phyloP scores from a whole-genome alignment of 2,797 vertebrate species.

The Phalloptychus januarius region DNA sequence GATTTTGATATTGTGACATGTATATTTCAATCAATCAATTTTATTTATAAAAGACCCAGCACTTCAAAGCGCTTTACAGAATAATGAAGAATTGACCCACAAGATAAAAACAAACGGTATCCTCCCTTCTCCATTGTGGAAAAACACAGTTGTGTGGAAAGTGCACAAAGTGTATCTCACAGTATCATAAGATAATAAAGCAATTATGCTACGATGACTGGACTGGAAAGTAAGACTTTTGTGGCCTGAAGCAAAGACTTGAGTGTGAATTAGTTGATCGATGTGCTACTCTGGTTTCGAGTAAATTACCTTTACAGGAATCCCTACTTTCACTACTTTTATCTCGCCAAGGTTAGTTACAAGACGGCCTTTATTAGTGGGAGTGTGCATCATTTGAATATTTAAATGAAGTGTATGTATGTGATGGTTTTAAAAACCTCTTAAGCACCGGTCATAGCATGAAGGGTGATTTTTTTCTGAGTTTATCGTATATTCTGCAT shows the following conservation, averaged over 20 bases:
- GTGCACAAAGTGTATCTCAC: too few species aligned
- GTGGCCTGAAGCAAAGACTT: background rate
- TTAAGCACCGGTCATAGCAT: background rate
- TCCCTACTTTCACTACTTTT: background rate
- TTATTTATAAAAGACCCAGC: too few species aligned
- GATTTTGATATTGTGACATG: too few species aligned
- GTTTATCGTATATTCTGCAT: background rate
- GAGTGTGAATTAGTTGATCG: background rate
- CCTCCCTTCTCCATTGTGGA: too few species aligned
- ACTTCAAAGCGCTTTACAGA: too few species aligned
- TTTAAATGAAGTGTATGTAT: background rate
- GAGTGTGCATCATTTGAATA: background rate
- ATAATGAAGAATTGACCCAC: too few species aligned
- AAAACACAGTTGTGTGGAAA: too few species aligned
- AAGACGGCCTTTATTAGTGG: too few species aligned
- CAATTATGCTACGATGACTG: background rate
- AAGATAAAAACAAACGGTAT: too few species aligned
- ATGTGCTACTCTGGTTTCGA: too few species aligned
- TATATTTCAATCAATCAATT: too few species aligned
- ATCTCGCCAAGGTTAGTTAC: background rate
- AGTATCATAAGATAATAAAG: too few species aligned
- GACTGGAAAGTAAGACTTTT: background rate
- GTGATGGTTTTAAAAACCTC: background rate
- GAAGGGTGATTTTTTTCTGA: background rate
- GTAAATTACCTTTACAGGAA: background rate